phyloP scores from a whole-genome alignment of 2,113 vertebrate species.

The Litocranius walleri region DNA sequence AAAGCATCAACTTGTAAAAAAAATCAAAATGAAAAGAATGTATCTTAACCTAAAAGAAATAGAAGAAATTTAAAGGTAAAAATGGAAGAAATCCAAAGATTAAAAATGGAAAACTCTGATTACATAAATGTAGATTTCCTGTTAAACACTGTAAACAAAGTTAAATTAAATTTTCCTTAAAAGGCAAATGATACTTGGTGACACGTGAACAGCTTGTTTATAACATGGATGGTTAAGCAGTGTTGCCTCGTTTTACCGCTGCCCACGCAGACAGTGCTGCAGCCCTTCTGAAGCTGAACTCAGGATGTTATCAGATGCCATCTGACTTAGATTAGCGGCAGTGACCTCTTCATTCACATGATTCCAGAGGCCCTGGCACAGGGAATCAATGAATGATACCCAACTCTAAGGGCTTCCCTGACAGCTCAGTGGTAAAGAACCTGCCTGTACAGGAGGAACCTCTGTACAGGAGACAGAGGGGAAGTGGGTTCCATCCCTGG shows the following conservation, averaged over 20 bases:
- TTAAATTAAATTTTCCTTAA: neutral
- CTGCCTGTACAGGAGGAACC: neutral
- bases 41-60: neutral
- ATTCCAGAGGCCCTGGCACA: neutral
- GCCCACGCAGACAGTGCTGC: fast-evolving
- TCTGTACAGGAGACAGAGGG: neutral
- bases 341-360: neutral
- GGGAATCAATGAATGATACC: neutral
- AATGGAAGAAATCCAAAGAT: neutral
- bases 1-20: neutral
- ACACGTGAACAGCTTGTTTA: neutral
- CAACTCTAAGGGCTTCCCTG: neutral
- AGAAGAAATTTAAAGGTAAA: neutral
- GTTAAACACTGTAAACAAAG: neutral
- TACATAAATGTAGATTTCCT: neutral
- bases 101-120: neutral
- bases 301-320: neutral
- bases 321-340: neutral
- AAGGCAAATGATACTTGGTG: neutral
- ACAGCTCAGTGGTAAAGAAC: neutral
- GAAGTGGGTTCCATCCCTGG: neutral
- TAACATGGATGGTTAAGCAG: neutral
- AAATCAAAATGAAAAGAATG: neutral
- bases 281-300: neutral
- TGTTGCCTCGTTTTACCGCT: neutral